Conservation (phyloP, 2,113 vertebrate species). For the Aphelocoma coerulescens region DNA sequence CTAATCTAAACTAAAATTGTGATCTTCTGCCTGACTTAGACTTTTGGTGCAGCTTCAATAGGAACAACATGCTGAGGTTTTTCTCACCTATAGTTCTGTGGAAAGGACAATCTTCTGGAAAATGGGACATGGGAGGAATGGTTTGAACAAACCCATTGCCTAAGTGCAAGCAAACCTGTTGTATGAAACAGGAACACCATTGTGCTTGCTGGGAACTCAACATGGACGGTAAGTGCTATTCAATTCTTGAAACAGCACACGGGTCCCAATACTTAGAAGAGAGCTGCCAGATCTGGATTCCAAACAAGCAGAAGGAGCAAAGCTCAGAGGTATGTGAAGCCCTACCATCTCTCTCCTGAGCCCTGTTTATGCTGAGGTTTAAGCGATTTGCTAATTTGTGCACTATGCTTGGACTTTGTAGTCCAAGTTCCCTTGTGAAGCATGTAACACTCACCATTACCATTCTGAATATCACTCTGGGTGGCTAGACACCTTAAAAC, state of each 20-base stretch:
- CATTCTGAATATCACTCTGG: not conserved
- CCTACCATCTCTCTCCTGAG: not conserved
- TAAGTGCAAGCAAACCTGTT: not conserved
- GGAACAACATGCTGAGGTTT: not conserved
- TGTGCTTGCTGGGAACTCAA: not conserved
- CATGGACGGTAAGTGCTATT: not conserved
- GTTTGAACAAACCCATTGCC: not conserved
- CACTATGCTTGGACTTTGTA: rapidly evolving
- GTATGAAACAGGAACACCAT: not conserved
- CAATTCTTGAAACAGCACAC: not conserved
- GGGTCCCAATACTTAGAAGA: not conserved
- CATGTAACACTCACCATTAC: rapidly evolving
- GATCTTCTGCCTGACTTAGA: not conserved
- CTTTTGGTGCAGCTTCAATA: not conserved
- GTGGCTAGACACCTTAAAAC: not conserved
- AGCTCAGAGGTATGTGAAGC: rapidly evolving
- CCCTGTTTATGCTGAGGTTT: not conserved
- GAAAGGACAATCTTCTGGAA: not conserved
- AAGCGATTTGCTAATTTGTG: too few species aligned
- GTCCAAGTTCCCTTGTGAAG: not conserved
- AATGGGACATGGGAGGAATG: not conserved
- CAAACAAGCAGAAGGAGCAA: not conserved
- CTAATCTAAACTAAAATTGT: not conserved
- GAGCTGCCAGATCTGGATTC: not conserved
- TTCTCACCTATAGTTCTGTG: not conserved